Conservation (phyloP, 2,888 invertebrate genomes). For the Orthosia incerta region DNA sequence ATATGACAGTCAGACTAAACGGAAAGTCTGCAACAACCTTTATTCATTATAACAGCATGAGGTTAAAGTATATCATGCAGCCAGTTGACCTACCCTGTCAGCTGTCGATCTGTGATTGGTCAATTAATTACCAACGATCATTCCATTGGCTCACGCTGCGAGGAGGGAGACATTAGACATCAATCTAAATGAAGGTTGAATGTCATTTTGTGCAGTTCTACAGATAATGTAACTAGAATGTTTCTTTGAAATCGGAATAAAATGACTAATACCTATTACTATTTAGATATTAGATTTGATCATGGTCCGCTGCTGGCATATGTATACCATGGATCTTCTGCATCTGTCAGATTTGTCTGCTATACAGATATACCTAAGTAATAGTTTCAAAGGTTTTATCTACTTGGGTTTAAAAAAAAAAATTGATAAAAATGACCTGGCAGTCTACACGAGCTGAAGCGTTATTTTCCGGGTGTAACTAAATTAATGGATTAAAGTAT, state of each 20-base stretch:
- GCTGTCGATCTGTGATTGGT: constrained; percentile 56
- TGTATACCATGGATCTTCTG: too few species aligned
- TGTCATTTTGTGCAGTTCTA: constrained; percentile 28
- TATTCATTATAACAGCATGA: constrained; percentile 21
- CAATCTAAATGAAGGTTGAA: constrained; percentile 58
- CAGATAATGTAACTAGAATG: neutral
- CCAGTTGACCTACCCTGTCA: constrained; percentile 60
- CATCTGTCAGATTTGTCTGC: too few species aligned
- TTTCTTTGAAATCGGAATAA: constrained; percentile 4
- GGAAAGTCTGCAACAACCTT: constrained; percentile 16
- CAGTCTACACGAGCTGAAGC: too few species aligned
- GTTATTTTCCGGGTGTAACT: too few species aligned
- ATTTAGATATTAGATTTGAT: too few species aligned
- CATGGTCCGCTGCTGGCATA: too few species aligned
- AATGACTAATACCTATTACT: neutral
- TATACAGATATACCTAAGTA: too few species aligned
- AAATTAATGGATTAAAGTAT: too few species aligned
- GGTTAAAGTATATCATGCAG: constrained; percentile 47
- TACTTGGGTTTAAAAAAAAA: too few species aligned
- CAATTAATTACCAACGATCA: constrained; percentile 55
- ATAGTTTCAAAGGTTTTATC: too few species aligned
- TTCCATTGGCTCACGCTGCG: constrained; percentile 52
- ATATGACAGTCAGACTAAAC: neutral
- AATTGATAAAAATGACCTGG: too few species aligned
- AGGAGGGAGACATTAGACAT: constrained; percentile 49